Base-by-base conservation (phyloP, 2,113 vertebrate species). In the Upupa epops region DNA sequence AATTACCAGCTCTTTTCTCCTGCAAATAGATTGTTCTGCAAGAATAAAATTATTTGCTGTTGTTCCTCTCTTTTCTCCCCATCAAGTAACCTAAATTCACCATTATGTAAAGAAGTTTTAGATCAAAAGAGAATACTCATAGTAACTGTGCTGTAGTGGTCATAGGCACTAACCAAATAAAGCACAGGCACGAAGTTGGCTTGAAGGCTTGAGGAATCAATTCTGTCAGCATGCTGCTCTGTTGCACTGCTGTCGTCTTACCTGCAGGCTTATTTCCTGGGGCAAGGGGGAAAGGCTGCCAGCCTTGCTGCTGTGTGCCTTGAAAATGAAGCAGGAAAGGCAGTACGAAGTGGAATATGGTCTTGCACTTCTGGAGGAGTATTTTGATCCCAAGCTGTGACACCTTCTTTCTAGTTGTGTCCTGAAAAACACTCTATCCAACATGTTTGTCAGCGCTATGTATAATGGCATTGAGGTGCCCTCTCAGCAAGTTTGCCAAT, bases 1-100 rank as follows among this genome's bases (percentile, higher is more conserved):
- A 84, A 95, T 95, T 88, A 56, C 85, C 59, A 76, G 59, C 73
- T 59, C 58, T 85, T 54, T 90, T 78, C 52, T 91, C 26, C 56
- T 74, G 76, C 71, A 92, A 76, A 86, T 60, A 80, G 74, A 83
- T 79, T 83, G 61, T 79, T 82, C 58, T 78, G 60, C 34, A 74
- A 84, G 72, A 91, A 59, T 66, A 66, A 86, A 90, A 86, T 78
- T 82, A 79, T 92, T 91, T 90, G 56, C 34, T 58, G 34, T 17
- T 86, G 31, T 73, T 73, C 17, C 28, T 71, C 86, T 40, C 11
- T 74, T 31, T 25, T 71, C 75, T 15, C 40, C 52, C 20, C 6
- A 2, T n/a, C 31, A 55, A 61, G 48, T 54, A 86, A 42, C 72
- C 73, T 79, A 80, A 88, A 91, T 70, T 92, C 60, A 42, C 66